These are phyloP conservation scores for Nanger granti DNA, from an alignment of 2,113 vertebrate species.

Conservation along the genomic window DNA sequence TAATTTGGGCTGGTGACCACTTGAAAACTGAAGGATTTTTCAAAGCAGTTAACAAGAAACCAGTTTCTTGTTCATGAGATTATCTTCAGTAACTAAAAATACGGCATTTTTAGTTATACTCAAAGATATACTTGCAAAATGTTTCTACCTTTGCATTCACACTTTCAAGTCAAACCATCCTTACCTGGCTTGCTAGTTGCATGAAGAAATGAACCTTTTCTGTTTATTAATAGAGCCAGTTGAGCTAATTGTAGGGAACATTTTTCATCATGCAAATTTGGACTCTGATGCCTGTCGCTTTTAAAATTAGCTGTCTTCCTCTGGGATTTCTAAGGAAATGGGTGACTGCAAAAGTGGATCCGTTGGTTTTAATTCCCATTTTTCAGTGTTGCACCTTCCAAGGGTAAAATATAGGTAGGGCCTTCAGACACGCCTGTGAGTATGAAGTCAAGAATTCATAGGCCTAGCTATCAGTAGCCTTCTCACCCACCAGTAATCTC, in stretches of 20 bases:
- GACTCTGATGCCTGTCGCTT: neutral
- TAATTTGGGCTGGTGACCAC: neutral
- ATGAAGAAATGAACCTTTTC: neutral
- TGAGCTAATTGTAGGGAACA: neutral
- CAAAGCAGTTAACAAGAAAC: neutral
- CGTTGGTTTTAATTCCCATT: neutral
- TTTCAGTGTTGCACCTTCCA: neutral
- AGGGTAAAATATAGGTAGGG: neutral
- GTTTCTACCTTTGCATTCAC: neutral
- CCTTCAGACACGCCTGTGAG: neutral
- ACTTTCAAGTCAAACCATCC: neutral
- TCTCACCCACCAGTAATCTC: neutral
- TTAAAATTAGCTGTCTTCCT: slow-evolving; percentile 26
- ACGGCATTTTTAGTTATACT: neutral
- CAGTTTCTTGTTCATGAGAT: neutral
- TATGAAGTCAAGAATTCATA: neutral
- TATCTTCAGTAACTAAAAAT: neutral
- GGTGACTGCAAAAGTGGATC: neutral
- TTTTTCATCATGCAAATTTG: neutral
- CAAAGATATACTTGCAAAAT: neutral
- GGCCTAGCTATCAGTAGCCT: neutral
- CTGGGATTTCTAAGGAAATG: slow-evolving; percentile 6
- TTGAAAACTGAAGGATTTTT: neutral
- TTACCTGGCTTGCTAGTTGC: neutral
- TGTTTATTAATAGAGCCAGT: neutral